phyloP scores from a whole-genome alignment of 2,797 vertebrate species.

The Melanotaenia pygmaea region DNA sequence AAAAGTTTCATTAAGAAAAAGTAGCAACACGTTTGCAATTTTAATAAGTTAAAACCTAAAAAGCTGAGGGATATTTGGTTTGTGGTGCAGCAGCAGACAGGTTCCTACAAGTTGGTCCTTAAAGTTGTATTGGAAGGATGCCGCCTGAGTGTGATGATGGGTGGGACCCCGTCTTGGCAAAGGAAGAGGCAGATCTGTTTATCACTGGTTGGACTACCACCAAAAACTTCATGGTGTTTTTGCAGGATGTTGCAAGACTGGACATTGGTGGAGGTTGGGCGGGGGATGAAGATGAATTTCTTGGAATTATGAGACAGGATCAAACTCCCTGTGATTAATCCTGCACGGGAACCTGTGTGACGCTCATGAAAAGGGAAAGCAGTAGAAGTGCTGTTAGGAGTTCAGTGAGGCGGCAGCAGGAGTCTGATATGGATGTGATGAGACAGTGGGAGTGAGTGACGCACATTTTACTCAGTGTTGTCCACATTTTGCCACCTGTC shows the following conservation, averaged over 20 bases:
- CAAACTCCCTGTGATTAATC: not conserved
- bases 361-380: constrained; percentile 7
- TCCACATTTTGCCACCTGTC: constrained; percentile 67
- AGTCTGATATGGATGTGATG: constrained; percentile 49
- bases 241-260: not conserved
- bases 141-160: constrained; percentile 45
- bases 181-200: constrained; percentile 7
- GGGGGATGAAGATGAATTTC: not conserved
- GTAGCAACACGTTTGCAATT: no score
- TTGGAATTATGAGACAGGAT: not conserved
- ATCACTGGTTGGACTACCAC: constrained; percentile 43
- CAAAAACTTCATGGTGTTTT: constrained; percentile 34
- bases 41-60: no score
- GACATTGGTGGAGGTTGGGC: not conserved
- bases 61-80: no score
- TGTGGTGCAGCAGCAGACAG: constrained; percentile 3
- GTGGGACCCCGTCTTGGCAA: constrained; percentile 43
- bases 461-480: constrained; percentile 41
- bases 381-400: constrained; percentile 1
- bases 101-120: constrained; percentile 39
- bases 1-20: no score
- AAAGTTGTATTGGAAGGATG: constrained; percentile 46
- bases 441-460: constrained; percentile 62
- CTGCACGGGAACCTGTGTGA: constrained; percentile 1
- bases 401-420: not conserved